Percentiles rank a stretch among this genome's conserved stretches.
Evolutionary conservation across 2,113 vertebrate genomes (phyloP).

Genomic region (Tamias sibiricus): DNA sequence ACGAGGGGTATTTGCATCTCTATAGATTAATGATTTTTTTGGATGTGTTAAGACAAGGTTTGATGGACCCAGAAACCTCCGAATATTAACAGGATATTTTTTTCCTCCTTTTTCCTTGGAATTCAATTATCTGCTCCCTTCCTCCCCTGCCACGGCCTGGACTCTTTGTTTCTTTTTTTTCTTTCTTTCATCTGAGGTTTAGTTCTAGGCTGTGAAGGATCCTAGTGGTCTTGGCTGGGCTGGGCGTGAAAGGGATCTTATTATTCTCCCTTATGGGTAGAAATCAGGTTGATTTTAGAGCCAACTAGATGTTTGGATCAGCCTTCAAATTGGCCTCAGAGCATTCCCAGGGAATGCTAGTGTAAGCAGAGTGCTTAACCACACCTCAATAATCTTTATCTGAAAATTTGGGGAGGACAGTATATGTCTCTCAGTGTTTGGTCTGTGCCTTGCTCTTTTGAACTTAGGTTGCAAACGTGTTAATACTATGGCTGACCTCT

Average conservation of each 20-base stretch:
- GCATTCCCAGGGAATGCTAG: neutral
- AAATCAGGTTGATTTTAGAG: neutral
- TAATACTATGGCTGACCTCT: neutral
- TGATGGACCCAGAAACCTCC: neutral
- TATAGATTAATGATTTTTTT: neutral
- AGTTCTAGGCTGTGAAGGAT: neutral
- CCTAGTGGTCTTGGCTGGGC: neutral
- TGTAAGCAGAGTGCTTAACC: neutral
- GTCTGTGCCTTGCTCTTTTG: neutral
- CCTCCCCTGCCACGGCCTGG: too few species aligned
- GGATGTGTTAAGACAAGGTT: neutral
- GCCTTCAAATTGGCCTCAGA: neutral
- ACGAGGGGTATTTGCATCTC: neutral
- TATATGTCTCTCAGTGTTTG: neutral
- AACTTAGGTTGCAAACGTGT: neutral
- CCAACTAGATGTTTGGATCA: neutral
- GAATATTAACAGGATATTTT: neutral
- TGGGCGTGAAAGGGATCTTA: neutral
- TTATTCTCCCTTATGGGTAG: neutral
- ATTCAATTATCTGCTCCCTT: neutral
- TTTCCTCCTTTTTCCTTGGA: neutral
- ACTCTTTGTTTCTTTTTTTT: accelerated
- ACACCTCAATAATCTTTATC: neutral
- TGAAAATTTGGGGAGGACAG: neutral
- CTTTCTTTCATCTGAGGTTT: neutral